phyloP scores from a whole-genome alignment of 1,140 invertebrate species.

The Bicyclus anynana region DNA sequence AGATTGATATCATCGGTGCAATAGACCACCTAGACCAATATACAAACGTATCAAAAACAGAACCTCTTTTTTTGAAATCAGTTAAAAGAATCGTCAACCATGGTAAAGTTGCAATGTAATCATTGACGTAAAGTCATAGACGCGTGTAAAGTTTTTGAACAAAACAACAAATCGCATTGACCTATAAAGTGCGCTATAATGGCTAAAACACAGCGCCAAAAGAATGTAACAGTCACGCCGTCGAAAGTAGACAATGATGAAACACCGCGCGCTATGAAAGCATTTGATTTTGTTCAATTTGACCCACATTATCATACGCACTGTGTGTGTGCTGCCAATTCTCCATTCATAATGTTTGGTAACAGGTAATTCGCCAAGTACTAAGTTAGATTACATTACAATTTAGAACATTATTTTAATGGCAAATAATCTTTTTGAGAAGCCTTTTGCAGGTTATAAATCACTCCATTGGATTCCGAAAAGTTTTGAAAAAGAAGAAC shows the following conservation, averaged over 20 bases:
- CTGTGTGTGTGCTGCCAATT: neutral
- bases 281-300: conserved; percentile 4
- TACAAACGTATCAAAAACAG: too few relatives aligned
- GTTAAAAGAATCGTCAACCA: neutral
- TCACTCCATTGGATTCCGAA: too few relatives aligned
- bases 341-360: neutral
- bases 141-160: neutral
- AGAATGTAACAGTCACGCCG: conserved; percentile 8
- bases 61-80: too few relatives aligned
- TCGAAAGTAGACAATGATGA: conserved; percentile 6
- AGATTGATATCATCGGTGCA: too few relatives aligned
- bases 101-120: too few relatives aligned
- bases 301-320: neutral
- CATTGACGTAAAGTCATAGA: neutral
- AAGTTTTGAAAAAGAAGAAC: too few relatives aligned
- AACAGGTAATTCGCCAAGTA: neutral
- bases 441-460: too few relatives aligned
- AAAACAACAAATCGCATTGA: neutral
- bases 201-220: neutral
- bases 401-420: too few relatives aligned
- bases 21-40: too few relatives aligned
- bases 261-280: conserved; percentile 9
- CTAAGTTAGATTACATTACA: too few relatives aligned
- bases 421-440: too few relatives aligned
- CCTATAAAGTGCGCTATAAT: neutral